phyloP scores from a whole-genome alignment of 2,797 vertebrate species.

The Megalops cyprinoides region DNA sequence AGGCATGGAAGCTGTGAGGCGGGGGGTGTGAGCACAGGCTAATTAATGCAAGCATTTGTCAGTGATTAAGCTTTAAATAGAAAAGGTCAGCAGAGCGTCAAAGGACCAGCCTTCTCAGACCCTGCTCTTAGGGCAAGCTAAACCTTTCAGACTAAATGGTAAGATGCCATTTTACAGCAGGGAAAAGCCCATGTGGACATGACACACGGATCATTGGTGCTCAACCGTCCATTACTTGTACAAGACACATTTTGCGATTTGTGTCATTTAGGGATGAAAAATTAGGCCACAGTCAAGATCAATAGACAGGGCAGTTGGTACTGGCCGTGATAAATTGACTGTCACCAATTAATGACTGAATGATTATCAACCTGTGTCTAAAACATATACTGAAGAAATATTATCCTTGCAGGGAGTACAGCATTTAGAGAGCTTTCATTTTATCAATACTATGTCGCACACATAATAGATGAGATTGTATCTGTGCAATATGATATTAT shows the following conservation, averaged over 20 bases:
- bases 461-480: conserved; percentile 27
- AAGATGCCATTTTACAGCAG: conserved; percentile 67
- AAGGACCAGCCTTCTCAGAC: conserved; percentile 86
- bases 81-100: conserved; percentile 96
- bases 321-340: conserved; percentile 84
- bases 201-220: conserved; percentile 75
- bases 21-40: conserved; percentile 78
- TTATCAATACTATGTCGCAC: conserved; percentile 32
- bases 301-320: conserved; percentile 84
- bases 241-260: conserved; percentile 76
- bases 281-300: conserved; percentile 84
- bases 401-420: conserved; percentile 69
- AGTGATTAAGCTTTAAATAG: conserved; percentile 93
- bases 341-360: conserved; percentile 87
- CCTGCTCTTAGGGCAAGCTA: conserved; percentile 89
- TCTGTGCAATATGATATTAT: conserved; percentile 28
- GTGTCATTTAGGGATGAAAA: conserved; percentile 91
- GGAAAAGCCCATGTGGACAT: conserved; percentile 54
- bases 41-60: conserved; percentile 99
- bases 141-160: conserved; percentile 84
- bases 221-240: conserved; percentile 74
- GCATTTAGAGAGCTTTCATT: conserved; percentile 34
- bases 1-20: conserved; percentile 72
- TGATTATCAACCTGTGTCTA: conserved; percentile 85
- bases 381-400: conserved; percentile 76